A percentile compares a stretch with the other conserved stretches of the same genome.
Evolutionary conservation across 64 coral and sea anemone species (phyloP).

Genomic region (Dendronephthya gigantea): DNA sequence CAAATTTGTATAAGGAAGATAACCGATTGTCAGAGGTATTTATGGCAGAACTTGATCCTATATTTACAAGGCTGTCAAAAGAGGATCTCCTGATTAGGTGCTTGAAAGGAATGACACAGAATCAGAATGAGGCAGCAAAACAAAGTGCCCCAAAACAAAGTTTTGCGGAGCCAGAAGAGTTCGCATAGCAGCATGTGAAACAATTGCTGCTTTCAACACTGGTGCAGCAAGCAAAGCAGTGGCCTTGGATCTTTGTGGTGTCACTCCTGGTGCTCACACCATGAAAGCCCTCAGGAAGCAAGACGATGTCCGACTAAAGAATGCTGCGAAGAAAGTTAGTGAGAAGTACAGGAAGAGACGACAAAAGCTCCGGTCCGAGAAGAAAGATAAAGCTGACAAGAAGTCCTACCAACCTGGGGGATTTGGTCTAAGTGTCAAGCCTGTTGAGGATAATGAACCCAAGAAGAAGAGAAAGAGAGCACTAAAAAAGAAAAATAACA

Average conservation of each 20-base stretch:
- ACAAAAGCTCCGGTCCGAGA: slow-evolving; percentile 25
- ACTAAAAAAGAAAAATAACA: too few relatives aligned
- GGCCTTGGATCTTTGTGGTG: slow-evolving; percentile 9
- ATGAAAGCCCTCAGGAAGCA: slow-evolving; percentile 25
- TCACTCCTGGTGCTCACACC: not conserved
- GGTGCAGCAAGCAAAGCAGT: slow-evolving; percentile 25
- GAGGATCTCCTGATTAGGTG: not conserved
- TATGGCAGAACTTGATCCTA: not conserved
- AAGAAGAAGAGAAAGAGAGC: too few relatives aligned
- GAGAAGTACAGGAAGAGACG: slow-evolving; percentile 9
- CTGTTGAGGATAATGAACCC: too few relatives aligned
- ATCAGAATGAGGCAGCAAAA: slow-evolving; percentile 40
- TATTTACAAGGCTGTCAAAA: not conserved
- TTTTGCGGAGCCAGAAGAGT: slow-evolving; percentile 26
- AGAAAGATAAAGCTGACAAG: slow-evolving; percentile 10
- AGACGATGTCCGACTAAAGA: slow-evolving; percentile 6
- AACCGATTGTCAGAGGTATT: not conserved
- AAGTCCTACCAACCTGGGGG: too few relatives aligned
- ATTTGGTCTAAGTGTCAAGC: too few relatives aligned
- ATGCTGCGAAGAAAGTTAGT: slow-evolving; percentile 30
- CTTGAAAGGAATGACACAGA: slow-evolving; percentile 38
- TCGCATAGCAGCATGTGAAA: slow-evolving; percentile 34
- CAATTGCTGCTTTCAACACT: slow-evolving; percentile 28
- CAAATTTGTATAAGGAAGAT: not conserved
- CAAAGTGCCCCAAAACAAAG: slow-evolving; percentile 13